phyloP scores from a whole-genome alignment of 2,113 vertebrate species.

The Gambusia holbrooki region DNA sequence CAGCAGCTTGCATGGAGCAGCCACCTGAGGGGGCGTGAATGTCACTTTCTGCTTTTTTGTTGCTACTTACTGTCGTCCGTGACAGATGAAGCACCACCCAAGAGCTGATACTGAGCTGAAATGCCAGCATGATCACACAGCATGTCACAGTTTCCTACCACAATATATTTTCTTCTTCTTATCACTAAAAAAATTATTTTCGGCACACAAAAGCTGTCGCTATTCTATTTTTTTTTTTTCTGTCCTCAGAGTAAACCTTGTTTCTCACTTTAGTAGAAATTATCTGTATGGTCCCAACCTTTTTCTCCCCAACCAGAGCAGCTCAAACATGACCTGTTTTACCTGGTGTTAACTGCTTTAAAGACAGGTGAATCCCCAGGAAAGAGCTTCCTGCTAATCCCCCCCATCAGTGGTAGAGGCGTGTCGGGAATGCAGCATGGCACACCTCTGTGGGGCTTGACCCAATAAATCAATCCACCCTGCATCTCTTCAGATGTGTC shows the following conservation, averaged over 20 bases:
- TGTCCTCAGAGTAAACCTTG: slow-evolving; percentile 23
- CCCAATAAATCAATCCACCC: slow-evolving; percentile 66
- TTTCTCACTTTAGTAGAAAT: slow-evolving; percentile 4
- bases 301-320: neutral
- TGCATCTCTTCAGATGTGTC: slow-evolving; percentile 56
- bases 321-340: slow-evolving; percentile 26
- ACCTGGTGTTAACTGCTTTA: slow-evolving; percentile 37
- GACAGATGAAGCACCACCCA: slow-evolving; percentile 30
- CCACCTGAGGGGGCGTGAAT: slow-evolving; percentile 38
- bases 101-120: slow-evolving; percentile 34
- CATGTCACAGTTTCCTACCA: slow-evolving; percentile 50
- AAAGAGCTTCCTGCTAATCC: slow-evolving; percentile 58
- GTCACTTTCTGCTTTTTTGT: slow-evolving; percentile 35
- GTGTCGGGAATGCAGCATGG: slow-evolving; percentile 55
- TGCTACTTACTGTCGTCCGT: slow-evolving; percentile 29
- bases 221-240: slow-evolving; percentile 2
- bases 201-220: slow-evolving; percentile 13
- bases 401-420: slow-evolving; percentile 54
- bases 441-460: slow-evolving; percentile 59
- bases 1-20: slow-evolving; percentile 57
- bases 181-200: slow-evolving; percentile 17
- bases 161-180: slow-evolving; percentile 12
- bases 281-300: neutral
- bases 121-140: slow-evolving; percentile 58
- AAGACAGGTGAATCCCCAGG: slow-evolving; percentile 43